These are phyloP conservation scores for Chelon labrosus DNA, from an alignment of 2,797 vertebrate genomes.

Conservation along the genomic window DNA sequence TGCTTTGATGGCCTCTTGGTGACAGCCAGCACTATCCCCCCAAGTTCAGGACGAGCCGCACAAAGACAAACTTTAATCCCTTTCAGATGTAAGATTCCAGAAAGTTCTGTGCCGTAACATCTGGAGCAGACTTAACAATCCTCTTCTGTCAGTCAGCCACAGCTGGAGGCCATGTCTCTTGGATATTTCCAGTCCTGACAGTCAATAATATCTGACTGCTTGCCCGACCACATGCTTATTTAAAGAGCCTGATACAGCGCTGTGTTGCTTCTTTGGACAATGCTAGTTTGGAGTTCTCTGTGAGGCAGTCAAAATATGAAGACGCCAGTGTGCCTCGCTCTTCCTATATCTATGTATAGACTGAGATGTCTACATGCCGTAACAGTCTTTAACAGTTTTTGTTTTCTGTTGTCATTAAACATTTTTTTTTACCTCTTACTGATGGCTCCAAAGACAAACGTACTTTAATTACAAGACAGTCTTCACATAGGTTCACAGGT, in stretches of 20 bases:
- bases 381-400: slow-evolving; percentile 12
- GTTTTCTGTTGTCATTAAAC: too few species aligned
- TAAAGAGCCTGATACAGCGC: slow-evolving; percentile 51
- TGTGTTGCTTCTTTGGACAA: slow-evolving; percentile 63
- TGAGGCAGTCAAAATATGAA: slow-evolving; percentile 71
- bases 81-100: slow-evolving; percentile 65
- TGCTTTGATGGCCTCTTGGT: slow-evolving; percentile 47
- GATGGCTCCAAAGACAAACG: too few species aligned
- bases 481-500: too few species aligned
- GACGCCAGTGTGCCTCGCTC: slow-evolving; percentile 40
- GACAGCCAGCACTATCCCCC: slow-evolving; percentile 54
- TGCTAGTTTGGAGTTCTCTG: slow-evolving; percentile 58
- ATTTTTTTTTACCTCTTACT: too few species aligned
- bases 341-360: slow-evolving; percentile 63
- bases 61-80: slow-evolving; percentile 61
- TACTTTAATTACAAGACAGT: too few species aligned
- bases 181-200: slow-evolving; percentile 57
- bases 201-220: slow-evolving; percentile 57
- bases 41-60: slow-evolving; percentile 45
- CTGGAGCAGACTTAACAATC: slow-evolving; percentile 60
- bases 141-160: slow-evolving; percentile 62
- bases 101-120: slow-evolving; percentile 62
- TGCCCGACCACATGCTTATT: slow-evolving; percentile 51
- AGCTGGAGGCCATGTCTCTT: slow-evolving; percentile 67
- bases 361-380: slow-evolving; percentile 33